Conservation (phyloP, 2,888 invertebrate genomes). For the Heliconius sara region DNA sequence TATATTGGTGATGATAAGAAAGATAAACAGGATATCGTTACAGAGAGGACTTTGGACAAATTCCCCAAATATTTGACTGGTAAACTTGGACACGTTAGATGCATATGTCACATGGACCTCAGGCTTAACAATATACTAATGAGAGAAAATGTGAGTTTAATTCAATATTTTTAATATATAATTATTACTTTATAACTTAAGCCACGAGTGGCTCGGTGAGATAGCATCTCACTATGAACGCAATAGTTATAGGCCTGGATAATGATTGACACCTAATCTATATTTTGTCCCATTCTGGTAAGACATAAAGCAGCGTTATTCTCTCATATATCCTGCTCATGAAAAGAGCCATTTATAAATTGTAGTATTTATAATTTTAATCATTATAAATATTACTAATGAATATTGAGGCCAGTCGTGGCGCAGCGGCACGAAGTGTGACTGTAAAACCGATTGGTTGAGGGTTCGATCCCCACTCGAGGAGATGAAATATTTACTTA, state of each 20-base stretch:
- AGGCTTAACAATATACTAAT: constrained; percentile 56
- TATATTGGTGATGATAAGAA: constrained; percentile 51
- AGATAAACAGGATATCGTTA: constrained; percentile 48
- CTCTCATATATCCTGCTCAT: too few relatives aligned
- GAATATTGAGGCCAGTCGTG: too few relatives aligned
- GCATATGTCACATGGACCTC: constrained; percentile 59
- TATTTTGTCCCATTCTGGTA: too few relatives aligned
- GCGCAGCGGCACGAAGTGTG: too few relatives aligned
- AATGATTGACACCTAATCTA: too few relatives aligned
- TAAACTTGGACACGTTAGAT: constrained; percentile 38
- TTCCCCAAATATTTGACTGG: constrained; percentile 50
- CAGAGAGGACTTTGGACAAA: constrained; percentile 49
- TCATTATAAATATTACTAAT: not conserved
- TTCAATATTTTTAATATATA: not conserved
- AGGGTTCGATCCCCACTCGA: too few relatives aligned
- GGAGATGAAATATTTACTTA: too few relatives aligned
- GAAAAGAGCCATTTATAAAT: too few relatives aligned
- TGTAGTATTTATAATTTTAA: not conserved
- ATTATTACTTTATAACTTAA: not conserved
- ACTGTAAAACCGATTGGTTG: too few relatives aligned
- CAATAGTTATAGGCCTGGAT: not conserved
- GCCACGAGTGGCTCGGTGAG: not conserved
- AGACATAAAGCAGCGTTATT: too few relatives aligned
- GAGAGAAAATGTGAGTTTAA: constrained; percentile 53
- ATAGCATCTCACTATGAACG: not conserved